phyloP scores from a whole-genome alignment of 2,888 invertebrate genomes.

The Lamellibrachia satsuma region DNA sequence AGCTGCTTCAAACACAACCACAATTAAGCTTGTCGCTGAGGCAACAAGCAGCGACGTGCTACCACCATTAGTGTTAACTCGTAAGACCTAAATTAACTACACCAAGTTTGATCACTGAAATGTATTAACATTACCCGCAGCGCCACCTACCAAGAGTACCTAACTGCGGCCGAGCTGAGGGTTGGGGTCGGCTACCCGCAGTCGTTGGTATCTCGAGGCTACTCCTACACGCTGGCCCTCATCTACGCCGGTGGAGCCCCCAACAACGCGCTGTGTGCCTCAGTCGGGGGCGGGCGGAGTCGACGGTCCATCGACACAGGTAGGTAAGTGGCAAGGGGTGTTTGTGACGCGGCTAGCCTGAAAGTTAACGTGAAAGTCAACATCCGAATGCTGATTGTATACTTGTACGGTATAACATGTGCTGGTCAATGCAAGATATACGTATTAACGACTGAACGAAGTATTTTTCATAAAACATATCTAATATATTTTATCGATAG shows the following conservation, averaged over 20 bases:
- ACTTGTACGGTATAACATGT: too few species aligned
- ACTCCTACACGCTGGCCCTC: not conserved
- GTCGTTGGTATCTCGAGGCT: not conserved
- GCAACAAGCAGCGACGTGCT: not conserved
- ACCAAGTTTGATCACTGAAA: too few species aligned
- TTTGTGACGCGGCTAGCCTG: not conserved
- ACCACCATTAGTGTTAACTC: too few species aligned
- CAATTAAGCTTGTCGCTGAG: not conserved
- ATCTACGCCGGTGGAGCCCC: not conserved
- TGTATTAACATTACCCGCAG: not conserved
- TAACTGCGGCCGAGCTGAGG: not conserved
- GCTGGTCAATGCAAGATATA: too few species aligned
- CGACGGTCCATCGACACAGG: not conserved
- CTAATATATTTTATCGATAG: too few species aligned
- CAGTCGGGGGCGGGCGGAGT: not conserved
- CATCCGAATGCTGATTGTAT: too few species aligned
- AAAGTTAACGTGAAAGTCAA: not conserved
- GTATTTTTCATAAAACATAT: too few species aligned
- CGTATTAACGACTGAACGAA: too few species aligned
- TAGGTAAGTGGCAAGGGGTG: not conserved
- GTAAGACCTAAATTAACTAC: too few species aligned
- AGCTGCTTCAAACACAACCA: not conserved
- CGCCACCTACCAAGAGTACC: not conserved
- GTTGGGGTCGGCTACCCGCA: not conserved
- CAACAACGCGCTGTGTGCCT: not conserved